Base-by-base conservation (phyloP, 2,113 vertebrate genomes). In the Microcebus tavaratra region DNA sequence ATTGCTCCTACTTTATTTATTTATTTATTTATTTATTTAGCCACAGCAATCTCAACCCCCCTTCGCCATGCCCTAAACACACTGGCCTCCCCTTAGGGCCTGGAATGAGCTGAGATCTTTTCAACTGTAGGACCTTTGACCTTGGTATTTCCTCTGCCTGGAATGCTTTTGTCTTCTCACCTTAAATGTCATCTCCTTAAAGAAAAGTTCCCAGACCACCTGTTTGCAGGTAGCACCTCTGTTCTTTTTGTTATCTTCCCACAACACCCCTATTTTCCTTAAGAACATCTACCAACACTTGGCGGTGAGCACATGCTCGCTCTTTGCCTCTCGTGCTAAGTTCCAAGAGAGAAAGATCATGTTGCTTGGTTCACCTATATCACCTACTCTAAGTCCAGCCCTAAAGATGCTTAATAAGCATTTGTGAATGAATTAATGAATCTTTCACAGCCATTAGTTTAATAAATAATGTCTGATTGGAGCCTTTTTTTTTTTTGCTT, bases 41-140 rank as follows among this genome's bases (percentile, higher is more conserved):
- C 11, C 39, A 3, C 17, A 45, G 21, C 0, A 36, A 25, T 36
- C 6, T 3, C 2, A 15, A 42, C 21, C 12, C 7, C 25, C 12
- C 73, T 53, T 67, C 2, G 5, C 6, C 29, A 9, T 20, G 73
- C 15, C 70, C 15, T 7, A 21, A 29, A 88, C 17, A 12, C 23
- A 34, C 2, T 45, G 79, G 61, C 6, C 11, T 82, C 34, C 34
- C 79, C 84, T n/a, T 50, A 75, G 50, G 29, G 50, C 34, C 72
- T 78, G 31, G 65, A 55, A 63, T 0, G 14, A 92, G 63, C 31
- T 45, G 48, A 73, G 76, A 17, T 90, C 59, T 85, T 45, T 65
- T 39, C 50, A 17, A 36, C 45, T 12, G 50, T 39, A 73, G 48
- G 8, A 53, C 3, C 55, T 14, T 20, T 67, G 67, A 25, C 39